phyloP scores from a whole-genome alignment of 2,888 invertebrate species.

The Rhopalosiphum nymphaeae region DNA sequence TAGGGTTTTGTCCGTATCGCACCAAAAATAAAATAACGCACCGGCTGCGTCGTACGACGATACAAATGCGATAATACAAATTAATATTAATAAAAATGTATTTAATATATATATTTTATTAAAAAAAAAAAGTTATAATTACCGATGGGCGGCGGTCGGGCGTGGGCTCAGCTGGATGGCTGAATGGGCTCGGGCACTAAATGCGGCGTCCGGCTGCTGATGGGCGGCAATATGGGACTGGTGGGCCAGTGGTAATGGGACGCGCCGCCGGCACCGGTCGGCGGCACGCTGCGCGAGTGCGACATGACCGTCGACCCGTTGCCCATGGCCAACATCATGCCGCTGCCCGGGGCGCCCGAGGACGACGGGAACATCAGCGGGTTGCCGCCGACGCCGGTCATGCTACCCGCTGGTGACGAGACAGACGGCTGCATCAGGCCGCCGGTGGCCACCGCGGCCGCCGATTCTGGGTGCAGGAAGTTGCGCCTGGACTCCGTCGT shows the following conservation, averaged over 20 bases:
- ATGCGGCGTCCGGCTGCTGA: conserved; percentile 79
- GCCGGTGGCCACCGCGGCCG: conserved; percentile 73
- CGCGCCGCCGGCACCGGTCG: conserved; percentile 67
- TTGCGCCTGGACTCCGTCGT: conserved; percentile 74
- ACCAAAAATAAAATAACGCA: too few species aligned
- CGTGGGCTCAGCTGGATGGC: conserved; percentile 68
- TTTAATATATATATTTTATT: too few species aligned
- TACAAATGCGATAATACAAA: too few species aligned
- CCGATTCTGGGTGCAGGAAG: conserved; percentile 89
- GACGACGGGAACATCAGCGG: conserved; percentile 67
- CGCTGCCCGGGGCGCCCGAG: conserved; percentile 68
- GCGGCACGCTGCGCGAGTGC: conserved; percentile 68
- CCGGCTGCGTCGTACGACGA: too few species aligned
- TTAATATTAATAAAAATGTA: too few species aligned
- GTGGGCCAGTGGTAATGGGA: conserved; percentile 68
- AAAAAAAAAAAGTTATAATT: background rate
- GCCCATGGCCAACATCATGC: conserved; percentile 67
- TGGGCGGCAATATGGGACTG: conserved; percentile 76
- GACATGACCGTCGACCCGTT: conserved; percentile 67
- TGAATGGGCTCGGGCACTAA: conserved; percentile 76
- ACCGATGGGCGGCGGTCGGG: conserved; percentile 62
- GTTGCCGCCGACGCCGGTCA: conserved; percentile 67
- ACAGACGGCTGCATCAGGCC: conserved; percentile 66
- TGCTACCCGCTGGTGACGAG: conserved; percentile 66
- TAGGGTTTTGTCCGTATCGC: too few species aligned